phyloP scores from a whole-genome alignment of 2,113 vertebrate genomes.

The Anser brachyrhynchus region DNA sequence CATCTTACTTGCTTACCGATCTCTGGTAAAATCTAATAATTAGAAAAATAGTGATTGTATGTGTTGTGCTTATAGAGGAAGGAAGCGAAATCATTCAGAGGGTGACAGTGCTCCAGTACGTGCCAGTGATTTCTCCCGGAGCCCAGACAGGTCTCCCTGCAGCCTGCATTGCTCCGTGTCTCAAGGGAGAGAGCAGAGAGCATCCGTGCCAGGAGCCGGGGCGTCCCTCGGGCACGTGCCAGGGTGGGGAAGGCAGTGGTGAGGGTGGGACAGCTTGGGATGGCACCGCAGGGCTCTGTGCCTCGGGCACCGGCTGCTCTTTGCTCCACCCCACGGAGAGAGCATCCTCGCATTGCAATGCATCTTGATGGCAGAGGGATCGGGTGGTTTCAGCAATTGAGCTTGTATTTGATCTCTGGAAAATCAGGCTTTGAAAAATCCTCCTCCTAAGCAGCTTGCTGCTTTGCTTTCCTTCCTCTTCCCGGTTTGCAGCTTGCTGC shows the following conservation, averaged over 20 bases:
- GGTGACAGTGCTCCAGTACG: neutral
- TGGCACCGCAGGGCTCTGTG: neutral
- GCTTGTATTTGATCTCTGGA: neutral
- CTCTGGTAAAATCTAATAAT: conserved; percentile 45
- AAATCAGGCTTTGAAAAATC: neutral
- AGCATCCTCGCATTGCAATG: neutral
- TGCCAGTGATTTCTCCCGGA: neutral
- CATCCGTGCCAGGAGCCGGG: fast-evolving
- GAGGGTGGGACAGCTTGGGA: fast-evolving
- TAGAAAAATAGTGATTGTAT: conserved; percentile 19
- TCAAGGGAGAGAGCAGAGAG: fast-evolving
- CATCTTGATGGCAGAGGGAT: neutral
- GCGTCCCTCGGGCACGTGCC: fast-evolving
- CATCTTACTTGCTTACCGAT: conserved; percentile 51
- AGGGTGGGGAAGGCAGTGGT: neutral
- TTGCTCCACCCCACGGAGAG: neutral
- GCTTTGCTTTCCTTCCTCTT: neutral
- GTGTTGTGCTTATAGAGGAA: neutral
- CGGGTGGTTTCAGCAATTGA: fast-evolving
- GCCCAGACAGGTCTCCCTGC: neutral
- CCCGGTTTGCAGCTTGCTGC: neutral
- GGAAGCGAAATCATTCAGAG: neutral
- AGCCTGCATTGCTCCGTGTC: neutral
- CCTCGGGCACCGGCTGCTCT: neutral
- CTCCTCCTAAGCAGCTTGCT: neutral